A percentile compares a stretch with the other conserved stretches of the same genome.
Evolutionary conservation across 2,888 invertebrate species (phyloP).

Genomic region (Cryptophagus acutangulus): DNA sequence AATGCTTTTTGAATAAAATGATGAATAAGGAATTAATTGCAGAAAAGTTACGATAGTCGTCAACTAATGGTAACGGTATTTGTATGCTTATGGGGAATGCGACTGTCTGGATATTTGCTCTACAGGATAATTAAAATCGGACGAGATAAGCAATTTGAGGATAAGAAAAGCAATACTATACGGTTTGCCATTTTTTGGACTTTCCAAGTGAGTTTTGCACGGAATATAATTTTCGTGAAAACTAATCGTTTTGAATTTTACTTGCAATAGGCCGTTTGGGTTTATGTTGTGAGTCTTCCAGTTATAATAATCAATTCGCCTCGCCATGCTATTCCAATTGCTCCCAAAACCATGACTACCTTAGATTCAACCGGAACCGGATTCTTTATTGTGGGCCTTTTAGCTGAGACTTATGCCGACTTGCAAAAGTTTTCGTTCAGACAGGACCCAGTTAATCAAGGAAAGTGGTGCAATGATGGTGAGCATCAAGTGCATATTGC

Average conservation of each 20-base stretch:
- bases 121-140: conserved; percentile 88
- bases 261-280: conserved; percentile 89
- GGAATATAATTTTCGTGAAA: no score
- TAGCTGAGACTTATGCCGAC: conserved; percentile 88
- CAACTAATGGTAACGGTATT: conserved; percentile 88
- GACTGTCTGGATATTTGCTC: conserved; percentile 83
- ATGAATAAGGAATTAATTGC: conserved; percentile 29
- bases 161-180: conserved; percentile 77
- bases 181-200: conserved; percentile 92
- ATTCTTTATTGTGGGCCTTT: conserved; percentile 76
- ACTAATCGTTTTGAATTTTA: no score
- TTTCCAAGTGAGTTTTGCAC: conserved; percentile 72
- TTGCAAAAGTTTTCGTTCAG: conserved; percentile 88
- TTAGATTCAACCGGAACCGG: conserved; percentile 81
- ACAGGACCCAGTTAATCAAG: conserved; percentile 82
- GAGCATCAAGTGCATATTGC: conserved; percentile 28
- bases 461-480: conserved; percentile 91
- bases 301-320: conserved; percentile 88
- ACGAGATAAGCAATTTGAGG: conserved; percentile 86
- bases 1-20: background rate
- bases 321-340: conserved; percentile 67
- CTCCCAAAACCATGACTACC: conserved; percentile 81
- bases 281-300: conserved; percentile 83
- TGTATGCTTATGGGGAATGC: conserved; percentile 81
- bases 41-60: conserved; percentile 75